Percentiles rank a stretch among this genome's conserved stretches.
Evolutionary conservation across 2,888 invertebrate species (phyloP).

Genomic region (Cataglyphis albicans): DNA sequence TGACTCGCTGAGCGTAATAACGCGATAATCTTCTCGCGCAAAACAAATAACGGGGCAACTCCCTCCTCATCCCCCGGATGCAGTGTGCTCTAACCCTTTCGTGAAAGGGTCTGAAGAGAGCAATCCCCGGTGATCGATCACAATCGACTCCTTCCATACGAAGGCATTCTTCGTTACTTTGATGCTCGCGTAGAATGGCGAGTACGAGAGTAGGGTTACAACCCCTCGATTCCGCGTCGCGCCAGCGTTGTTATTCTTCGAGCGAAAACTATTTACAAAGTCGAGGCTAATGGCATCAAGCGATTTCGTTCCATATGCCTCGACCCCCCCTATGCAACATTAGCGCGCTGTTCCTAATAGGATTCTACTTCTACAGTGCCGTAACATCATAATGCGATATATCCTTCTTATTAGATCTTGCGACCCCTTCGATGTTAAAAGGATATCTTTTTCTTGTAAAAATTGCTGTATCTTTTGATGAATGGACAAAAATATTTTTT

Average conservation of each 20-base stretch:
- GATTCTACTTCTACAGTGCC: slow-evolving; percentile 62
- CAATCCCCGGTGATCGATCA: slow-evolving; percentile 84
- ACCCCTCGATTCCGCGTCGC: slow-evolving; percentile 69
- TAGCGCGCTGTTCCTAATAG: slow-evolving; percentile 75
- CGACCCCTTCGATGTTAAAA: not conserved
- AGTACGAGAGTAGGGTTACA: slow-evolving; percentile 73
- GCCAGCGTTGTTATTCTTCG: slow-evolving; percentile 84
- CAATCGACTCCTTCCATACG: slow-evolving; percentile 80
- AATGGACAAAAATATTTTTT: not conserved
- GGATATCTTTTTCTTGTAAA: not conserved
- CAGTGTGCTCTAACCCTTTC: slow-evolving; percentile 79
- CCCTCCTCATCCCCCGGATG: slow-evolving; percentile 47
- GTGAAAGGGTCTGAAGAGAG: slow-evolving; percentile 61
- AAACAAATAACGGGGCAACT: slow-evolving; percentile 81
- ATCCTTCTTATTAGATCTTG: not conserved
- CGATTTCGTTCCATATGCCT: slow-evolving; percentile 83
- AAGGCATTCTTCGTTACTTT: slow-evolving; percentile 74
- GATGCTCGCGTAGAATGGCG: slow-evolving; percentile 72
- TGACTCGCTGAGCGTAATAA: slow-evolving; percentile 83
- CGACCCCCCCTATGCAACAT: slow-evolving; percentile 67
- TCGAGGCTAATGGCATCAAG: slow-evolving; percentile 84
- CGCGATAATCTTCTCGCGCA: slow-evolving; percentile 84
- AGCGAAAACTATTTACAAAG: slow-evolving; percentile 86
- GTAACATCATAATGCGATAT: slow-evolving; percentile 29
- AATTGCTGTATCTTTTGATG: not conserved